These are phyloP conservation scores for Conistra vaccinii DNA, from an alignment of 2,888 invertebrate genomes.

Conservation along the genomic window DNA sequence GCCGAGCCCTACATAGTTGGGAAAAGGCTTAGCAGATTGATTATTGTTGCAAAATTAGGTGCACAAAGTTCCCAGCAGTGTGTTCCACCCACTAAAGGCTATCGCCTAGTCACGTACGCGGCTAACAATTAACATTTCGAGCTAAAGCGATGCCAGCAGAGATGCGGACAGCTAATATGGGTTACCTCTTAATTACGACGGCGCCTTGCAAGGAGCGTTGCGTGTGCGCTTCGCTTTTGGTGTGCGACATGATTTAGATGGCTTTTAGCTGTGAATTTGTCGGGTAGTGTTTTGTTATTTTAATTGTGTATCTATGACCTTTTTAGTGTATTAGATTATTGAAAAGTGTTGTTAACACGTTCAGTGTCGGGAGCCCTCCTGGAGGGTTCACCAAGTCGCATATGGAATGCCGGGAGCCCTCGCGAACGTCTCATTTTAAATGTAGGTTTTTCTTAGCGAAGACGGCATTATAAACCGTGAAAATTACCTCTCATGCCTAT, in stretches of 20 bases:
- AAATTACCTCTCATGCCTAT: too few species aligned
- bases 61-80: slow-evolving; percentile 2
- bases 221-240: slow-evolving; percentile 56
- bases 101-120: slow-evolving; percentile 64
- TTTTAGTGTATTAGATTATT: slow-evolving; percentile 8
- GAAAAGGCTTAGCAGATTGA: too few species aligned
- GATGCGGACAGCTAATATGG: slow-evolving; percentile 70
- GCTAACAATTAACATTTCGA: slow-evolving; percentile 70
- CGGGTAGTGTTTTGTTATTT: slow-evolving; percentile 19
- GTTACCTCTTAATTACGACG: slow-evolving; percentile 67
- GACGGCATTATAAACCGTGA: too few species aligned
- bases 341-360: neutral
- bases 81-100: slow-evolving; percentile 59
- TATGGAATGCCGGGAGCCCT: too few species aligned
- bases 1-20: too few species aligned
- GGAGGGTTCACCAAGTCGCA: too few species aligned
- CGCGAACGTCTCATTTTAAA: too few species aligned
- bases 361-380: too few species aligned
- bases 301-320: neutral
- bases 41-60: neutral
- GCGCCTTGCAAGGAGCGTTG: slow-evolving; percentile 60
- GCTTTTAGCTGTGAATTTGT: slow-evolving; percentile 52
- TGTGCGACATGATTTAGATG: slow-evolving; percentile 59
- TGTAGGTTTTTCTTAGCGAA: too few species aligned
- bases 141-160: slow-evolving; percentile 62